Base-by-base conservation (phyloP, 2,797 vertebrate species). In the Pangasius mekongensis region DNA sequence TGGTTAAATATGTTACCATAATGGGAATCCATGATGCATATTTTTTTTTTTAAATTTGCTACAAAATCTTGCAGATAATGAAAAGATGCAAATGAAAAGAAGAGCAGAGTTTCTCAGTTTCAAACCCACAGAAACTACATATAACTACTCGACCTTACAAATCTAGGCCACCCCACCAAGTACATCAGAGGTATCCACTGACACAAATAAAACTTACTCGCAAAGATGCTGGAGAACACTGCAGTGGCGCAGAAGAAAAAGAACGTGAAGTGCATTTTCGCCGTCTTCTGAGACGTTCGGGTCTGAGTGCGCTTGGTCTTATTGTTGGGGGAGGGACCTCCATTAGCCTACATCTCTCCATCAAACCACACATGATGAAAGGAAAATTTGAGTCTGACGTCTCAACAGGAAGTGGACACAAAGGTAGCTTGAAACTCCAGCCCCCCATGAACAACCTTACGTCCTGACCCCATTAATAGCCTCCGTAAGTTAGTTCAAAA, bases 141-240 rank as follows among this genome's bases (percentile, higher is more conserved):
- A 80, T 80, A 56, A 56, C 64, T 81, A 18, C 56, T 27, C 87
- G 14, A 30, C 87, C 7, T 76, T 49, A 76, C 16, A 81, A 81
- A 85, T 88, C 60, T 87, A 90, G 60, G 64, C 83, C 85, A 83
- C 22, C 78, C 73, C 77, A 82, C 81, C 67, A 66, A 66, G 27
- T 36, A 52, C 7, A 30, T 4, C 33, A 84, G 47, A 54, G 9
- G 62, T 47, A 5, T 67, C 30, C 0, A 13, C 18, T 83, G 3
- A 81, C 33, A 73, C 20, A 84, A 18, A 87, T 36, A 20, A 20
- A 86, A 94, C 95, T 94, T 74, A 95, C 95, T 30, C 86, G 92
- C 84, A 11, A 87, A 27, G 78, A 78, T 86, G 0, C 39, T 16
- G 60, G 67, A 88, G 58, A 90, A 91, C 91, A 90, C 92, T 1